phyloP scores from a whole-genome alignment of 2,113 vertebrate genomes.

The Podiceps cristatus region DNA sequence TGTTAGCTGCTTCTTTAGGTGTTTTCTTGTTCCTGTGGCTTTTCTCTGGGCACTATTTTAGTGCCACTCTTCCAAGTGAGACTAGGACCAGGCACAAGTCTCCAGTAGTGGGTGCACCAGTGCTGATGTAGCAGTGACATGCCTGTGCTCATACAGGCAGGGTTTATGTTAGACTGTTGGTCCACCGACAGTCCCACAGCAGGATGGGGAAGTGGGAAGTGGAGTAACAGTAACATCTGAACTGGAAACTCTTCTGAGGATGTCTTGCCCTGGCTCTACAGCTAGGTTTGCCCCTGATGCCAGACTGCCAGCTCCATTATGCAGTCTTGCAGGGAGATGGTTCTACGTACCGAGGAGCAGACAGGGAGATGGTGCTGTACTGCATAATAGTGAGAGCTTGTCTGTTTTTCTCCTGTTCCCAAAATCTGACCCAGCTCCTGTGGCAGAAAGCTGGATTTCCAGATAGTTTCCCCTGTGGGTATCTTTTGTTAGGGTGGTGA shows the following conservation, averaged over 20 bases:
- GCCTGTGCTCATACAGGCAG: neutral
- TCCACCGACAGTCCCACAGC: neutral
- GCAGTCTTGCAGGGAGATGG: neutral
- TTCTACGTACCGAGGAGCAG: neutral
- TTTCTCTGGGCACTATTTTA: neutral
- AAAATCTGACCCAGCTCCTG: neutral
- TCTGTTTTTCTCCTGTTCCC: neutral
- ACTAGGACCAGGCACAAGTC: neutral
- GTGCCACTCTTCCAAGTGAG: neutral
- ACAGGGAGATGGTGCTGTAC: neutral
- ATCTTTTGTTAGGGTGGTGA: neutral
- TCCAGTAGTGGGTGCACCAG: neutral
- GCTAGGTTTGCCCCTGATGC: neutral
- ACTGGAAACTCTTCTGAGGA: neutral
- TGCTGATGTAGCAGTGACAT: neutral
- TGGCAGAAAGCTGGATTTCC: neutral
- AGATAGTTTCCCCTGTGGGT: neutral
- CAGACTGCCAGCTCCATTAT: neutral
- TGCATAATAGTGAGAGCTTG: accelerated
- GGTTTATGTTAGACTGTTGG: neutral
- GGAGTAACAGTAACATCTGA: neutral
- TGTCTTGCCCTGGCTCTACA: neutral
- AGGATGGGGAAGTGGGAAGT: too few species aligned
- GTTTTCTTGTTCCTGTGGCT: neutral
- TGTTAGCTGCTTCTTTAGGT: neutral